These are phyloP conservation scores for Cranoglanis bouderius DNA, from an alignment of 2,113 vertebrate species.

Conservation along the genomic window DNA sequence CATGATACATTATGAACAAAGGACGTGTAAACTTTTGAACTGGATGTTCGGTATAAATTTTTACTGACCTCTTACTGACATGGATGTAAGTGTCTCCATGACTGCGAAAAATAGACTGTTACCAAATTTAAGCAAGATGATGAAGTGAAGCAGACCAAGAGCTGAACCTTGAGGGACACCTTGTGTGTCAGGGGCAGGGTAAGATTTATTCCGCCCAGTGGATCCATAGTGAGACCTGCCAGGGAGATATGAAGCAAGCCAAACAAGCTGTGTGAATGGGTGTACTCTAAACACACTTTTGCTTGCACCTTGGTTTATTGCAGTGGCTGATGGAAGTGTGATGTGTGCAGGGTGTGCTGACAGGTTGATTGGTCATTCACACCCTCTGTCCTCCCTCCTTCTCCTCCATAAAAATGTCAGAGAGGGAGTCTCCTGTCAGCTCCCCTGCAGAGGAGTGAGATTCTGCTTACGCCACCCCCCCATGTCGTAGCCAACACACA, in stretches of 20 bases:
- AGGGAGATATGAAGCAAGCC: background rate
- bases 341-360: slow-evolving; percentile 17
- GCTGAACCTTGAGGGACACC: background rate
- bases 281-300: background rate
- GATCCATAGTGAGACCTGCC: background rate
- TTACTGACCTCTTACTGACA: background rate
- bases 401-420: slow-evolving; percentile 35
- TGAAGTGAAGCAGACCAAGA: background rate
- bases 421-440: slow-evolving; percentile 31
- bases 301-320: background rate
- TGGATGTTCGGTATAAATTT: too few relatives aligned
- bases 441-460: background rate
- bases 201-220: background rate
- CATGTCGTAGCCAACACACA: background rate
- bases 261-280: background rate
- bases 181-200: background rate
- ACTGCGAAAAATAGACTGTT: background rate
- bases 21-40: too few relatives aligned
- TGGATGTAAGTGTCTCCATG: background rate
- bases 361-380: slow-evolving; percentile 49
- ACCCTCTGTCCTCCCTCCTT: slow-evolving; percentile 13
- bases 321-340: slow-evolving; percentile 15
- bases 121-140: background rate
- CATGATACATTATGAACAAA: too few relatives aligned
- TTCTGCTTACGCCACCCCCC: background rate